A percentile compares a stretch with the other conserved stretches of the same genome.
Evolutionary conservation across 1,140 invertebrate genomes (phyloP).

Genomic region (Episyrphus balteatus): DNA sequence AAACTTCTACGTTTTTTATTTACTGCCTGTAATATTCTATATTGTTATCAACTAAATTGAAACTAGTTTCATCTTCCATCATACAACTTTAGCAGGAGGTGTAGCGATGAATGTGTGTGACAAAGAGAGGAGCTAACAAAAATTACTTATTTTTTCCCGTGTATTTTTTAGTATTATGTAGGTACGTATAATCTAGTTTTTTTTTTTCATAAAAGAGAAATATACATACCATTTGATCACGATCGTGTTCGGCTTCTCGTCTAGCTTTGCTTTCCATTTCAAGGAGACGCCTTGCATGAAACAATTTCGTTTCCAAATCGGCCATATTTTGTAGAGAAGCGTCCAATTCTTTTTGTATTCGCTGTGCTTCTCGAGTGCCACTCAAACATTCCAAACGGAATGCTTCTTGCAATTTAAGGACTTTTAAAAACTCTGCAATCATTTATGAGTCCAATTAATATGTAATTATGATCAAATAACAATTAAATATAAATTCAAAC

Average conservation of each 20-base stretch:
- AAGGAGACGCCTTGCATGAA: constrained; percentile 61
- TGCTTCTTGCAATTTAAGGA: constrained; percentile 58
- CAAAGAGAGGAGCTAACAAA: too few species aligned
- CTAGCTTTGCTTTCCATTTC: constrained; percentile 64
- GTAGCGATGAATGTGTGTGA: too few species aligned
- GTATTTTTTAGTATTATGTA: too few species aligned
- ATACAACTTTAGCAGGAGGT: too few species aligned
- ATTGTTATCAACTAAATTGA: too few species aligned
- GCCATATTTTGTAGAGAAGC: constrained; percentile 51
- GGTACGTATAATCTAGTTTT: background rate
- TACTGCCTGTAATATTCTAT: too few species aligned
- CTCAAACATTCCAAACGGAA: constrained; percentile 55
- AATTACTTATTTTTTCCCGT: too few species aligned
- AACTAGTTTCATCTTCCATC: too few species aligned
- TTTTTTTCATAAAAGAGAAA: background rate
- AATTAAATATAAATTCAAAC: constrained; percentile 28
- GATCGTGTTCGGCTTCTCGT: constrained; percentile 49
- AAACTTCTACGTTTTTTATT: too few species aligned
- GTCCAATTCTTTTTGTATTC: constrained; percentile 53
- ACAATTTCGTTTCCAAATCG: constrained; percentile 62
- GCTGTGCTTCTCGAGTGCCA: constrained; percentile 52
- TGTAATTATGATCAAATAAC: background rate
- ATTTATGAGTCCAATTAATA: background rate
- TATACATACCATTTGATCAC: constrained; percentile 44
- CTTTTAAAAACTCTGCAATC: constrained; percentile 55